phyloP scores from a whole-genome alignment of 2,888 invertebrate genomes.

The Diaperis boleti region DNA sequence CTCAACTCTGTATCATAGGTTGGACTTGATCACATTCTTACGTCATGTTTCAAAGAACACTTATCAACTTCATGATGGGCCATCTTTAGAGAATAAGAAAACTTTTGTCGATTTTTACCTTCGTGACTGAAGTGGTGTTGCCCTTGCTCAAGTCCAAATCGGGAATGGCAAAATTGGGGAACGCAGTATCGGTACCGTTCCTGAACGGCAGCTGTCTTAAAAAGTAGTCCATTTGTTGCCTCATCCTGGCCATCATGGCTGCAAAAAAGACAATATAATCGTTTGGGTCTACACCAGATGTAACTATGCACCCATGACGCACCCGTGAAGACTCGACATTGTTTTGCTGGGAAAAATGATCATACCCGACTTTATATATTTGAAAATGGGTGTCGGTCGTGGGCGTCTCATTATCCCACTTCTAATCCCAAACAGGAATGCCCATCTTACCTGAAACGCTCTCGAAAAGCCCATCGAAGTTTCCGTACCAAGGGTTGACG shows the following conservation, averaged over 20 bases:
- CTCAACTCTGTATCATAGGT: too few species aligned
- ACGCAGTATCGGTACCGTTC: conserved; percentile 47
- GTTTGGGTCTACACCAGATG: background rate
- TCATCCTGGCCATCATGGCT: conserved; percentile 59
- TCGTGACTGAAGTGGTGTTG: conserved; percentile 63
- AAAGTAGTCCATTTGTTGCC: conserved; percentile 58
- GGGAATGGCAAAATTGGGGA: conserved; percentile 48
- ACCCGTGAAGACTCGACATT: conserved; percentile 45
- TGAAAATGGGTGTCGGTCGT: background rate
- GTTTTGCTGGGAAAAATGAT: background rate
- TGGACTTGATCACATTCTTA: too few species aligned
- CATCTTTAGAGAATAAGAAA: too few species aligned
- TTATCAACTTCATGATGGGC: too few species aligned
- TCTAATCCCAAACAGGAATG: conserved; percentile 17
- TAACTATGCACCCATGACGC: conserved; percentile 34
- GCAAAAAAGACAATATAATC: conserved; percentile 46
- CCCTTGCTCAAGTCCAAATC: conserved; percentile 62
- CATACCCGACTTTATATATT: background rate
- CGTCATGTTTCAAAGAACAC: too few species aligned
- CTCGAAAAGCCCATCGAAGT: conserved; percentile 54
- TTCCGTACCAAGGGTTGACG: conserved; percentile 48
- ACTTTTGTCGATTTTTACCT: too few species aligned
- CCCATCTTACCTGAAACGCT: conserved; percentile 53
- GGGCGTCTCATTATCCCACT: conserved; percentile 21
- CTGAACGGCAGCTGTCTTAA: conserved; percentile 52